Base-by-base conservation (phyloP, 2,797 vertebrate genomes). In the Picus viridis region DNA sequence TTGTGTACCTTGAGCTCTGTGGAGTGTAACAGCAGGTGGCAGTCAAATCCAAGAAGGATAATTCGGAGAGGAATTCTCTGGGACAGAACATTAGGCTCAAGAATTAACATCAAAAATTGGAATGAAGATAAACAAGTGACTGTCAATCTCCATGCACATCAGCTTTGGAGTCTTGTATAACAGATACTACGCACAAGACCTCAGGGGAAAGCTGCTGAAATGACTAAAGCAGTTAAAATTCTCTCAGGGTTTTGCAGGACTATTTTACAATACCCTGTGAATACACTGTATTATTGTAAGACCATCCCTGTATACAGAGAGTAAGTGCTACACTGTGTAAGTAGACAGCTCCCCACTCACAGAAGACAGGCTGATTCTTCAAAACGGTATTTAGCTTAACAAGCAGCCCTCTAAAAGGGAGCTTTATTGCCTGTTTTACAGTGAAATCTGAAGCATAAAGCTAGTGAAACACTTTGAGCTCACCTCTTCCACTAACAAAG, bases 11-110 rank as follows among this genome's bases (percentile, higher is more conserved):
- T 81, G 23, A 83, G 47, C 41, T 82, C 54, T 75, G 32, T 34
- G 12, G 32, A 88, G 70, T 32, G 51, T 27, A 90, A 74, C 82
- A 85, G 86, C 69, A 90, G 85, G 57, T 83, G 73, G 82, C 93
- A 89, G 63, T 51, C 79, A 83, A 57, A 86, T 43, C 53, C 61
- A 79, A 88, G 92, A 41, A 80, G 63, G 59, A 53, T 26, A 59
- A 83, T 65, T 80, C 73, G 29, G 27, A 81, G 47, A 69, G 9
- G 19, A 71, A 57, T 47, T 73, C 69, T 75, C 32, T 7, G 2
- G 23, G 75, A 81, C 16, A 73, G 16, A 73, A 61, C 3, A n/a
- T 61, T 24, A 77, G 29, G 20, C 39, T 75, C 41, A 59, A 85
- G 17, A 87, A 81, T 34, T 49, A 75, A 83, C 24, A 24, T 18